Conservation (phyloP, 2,797 vertebrate species). For the Siniperca obscura region DNA sequence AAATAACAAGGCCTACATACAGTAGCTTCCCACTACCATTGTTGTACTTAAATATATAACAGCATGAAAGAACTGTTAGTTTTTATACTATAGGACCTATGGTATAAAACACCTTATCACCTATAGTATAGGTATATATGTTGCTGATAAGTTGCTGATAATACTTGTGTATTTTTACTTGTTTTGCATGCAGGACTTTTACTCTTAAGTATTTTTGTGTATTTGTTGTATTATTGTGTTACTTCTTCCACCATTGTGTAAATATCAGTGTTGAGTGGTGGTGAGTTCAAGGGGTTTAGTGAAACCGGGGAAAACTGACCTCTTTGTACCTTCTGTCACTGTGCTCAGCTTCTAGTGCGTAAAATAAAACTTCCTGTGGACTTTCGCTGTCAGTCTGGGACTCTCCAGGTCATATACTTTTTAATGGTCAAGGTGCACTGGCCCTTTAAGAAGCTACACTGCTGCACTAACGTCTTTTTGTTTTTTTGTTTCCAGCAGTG, state of each 20-base stretch:
- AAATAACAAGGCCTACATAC: neutral
- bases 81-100: neutral
- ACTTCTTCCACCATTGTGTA: neutral
- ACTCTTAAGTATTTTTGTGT: neutral
- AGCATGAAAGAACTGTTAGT: neutral
- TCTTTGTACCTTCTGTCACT: rapidly evolving
- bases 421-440: conserved; percentile 49
- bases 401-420: neutral
- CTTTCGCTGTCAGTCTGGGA: neutral
- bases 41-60: neutral
- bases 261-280: neutral
- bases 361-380: neutral
- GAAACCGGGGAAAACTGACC: neutral
- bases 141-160: neutral
- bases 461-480: conserved; percentile 37
- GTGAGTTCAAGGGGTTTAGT: conserved; percentile 16
- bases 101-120: too few relatives aligned
- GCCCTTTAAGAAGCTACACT: conserved; percentile 82
- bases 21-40: neutral
- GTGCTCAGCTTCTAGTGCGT: neutral
- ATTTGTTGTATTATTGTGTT: too few relatives aligned
- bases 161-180: neutral
- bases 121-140: too few relatives aligned
- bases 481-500: conserved; percentile 4
- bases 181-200: neutral